Evolutionary conservation across 2,797 vertebrate genomes (phyloP).

Genomic region (Chaenodraco wilsoni): DNA sequence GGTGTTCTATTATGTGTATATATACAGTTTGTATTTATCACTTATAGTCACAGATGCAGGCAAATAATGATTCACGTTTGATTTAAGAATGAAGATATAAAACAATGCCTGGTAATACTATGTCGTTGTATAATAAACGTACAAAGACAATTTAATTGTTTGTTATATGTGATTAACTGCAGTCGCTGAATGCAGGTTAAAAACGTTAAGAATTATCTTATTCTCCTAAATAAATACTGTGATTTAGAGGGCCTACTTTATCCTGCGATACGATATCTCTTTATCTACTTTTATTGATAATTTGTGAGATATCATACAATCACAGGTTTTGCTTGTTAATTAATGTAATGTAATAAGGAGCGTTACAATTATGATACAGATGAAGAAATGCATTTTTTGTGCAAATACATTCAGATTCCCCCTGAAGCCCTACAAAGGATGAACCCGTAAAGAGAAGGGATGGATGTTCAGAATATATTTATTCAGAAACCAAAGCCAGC

Average conservation of each 20-base stretch:
- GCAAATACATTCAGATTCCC: no score
- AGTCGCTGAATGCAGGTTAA: background rate
- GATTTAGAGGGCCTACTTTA: background rate
- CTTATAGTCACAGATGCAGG: background rate
- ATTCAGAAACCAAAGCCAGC: background rate
- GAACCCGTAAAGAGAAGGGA: background rate
- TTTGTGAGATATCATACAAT: constrained; percentile 1
- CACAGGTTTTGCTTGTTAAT: background rate
- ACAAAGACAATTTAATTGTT: background rate
- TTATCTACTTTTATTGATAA: background rate
- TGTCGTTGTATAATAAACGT: background rate
- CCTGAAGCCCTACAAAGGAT: background rate
- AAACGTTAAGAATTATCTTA: background rate
- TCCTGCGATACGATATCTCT: background rate
- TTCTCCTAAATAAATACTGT: background rate
- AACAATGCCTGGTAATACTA: background rate
- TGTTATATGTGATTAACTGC: background rate
- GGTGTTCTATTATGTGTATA: background rate
- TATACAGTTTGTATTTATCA: background rate
- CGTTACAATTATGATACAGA: background rate
- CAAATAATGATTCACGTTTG: background rate
- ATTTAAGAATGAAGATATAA: background rate
- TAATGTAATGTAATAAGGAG: background rate
- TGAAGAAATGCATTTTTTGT: background rate
- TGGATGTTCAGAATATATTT: background rate